Evolutionary conservation across 2,113 vertebrate species (phyloP).

Genomic region (Tautogolabrus adspersus): DNA sequence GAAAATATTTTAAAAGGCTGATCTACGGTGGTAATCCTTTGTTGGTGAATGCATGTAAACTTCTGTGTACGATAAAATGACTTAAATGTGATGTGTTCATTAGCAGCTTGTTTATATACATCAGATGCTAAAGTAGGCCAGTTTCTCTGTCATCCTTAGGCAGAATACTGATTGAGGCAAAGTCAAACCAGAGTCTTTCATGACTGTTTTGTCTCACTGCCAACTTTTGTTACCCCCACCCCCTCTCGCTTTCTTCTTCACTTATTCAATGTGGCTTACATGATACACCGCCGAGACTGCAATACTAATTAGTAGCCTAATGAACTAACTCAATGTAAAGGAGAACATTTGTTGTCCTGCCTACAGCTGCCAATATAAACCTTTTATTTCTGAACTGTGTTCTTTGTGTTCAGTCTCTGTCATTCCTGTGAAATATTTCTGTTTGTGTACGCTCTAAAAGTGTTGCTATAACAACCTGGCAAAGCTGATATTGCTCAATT

Average conservation of each 20-base stretch:
- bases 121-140: conserved; percentile 12
- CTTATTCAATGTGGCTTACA: conserved; percentile 44
- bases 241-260: conserved; percentile 1
- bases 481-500: conserved; percentile 45
- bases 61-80: no score
- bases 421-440: conserved; percentile 28
- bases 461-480: conserved; percentile 75
- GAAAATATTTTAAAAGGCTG: rapidly evolving
- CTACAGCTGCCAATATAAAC: conserved; percentile 36
- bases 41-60: neutral
- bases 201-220: conserved; percentile 39
- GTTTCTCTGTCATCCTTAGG: conserved; percentile 23
- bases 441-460: conserved; percentile 66
- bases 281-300: conserved; percentile 47
- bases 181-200: conserved; percentile 54
- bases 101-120: neutral
- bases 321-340: conserved; percentile 68
- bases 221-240: conserved; percentile 48
- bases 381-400: conserved; percentile 30
- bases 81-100: neutral
- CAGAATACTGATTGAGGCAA: conserved; percentile 59
- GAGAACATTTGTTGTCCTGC: conserved; percentile 32
- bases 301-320: conserved; percentile 68
- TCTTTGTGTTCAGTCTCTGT: conserved; percentile 50
- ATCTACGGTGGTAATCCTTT: neutral